Percentiles rank a stretch among this genome's conserved stretches.
phyloP scores from a whole-genome alignment of 1,140 invertebrate species.

The Drosophila albomicans region DNA sequence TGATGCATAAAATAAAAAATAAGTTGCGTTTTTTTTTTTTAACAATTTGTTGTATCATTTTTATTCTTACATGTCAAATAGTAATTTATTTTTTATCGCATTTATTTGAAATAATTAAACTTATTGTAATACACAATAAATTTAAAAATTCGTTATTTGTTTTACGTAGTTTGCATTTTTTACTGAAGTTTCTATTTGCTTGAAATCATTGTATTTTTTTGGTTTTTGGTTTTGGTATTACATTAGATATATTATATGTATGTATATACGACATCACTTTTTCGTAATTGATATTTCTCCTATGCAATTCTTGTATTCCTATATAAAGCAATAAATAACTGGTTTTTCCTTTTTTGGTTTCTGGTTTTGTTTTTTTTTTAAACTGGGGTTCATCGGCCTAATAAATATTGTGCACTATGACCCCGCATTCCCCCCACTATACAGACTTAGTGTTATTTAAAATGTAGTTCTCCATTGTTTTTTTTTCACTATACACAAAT shows the following conservation, averaged over 20 bases:
- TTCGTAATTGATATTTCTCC: conserved; percentile 84
- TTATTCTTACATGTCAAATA: conserved; percentile 83
- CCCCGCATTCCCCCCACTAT: conserved; percentile 45
- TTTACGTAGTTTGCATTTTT: conserved; percentile 75
- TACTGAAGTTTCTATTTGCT: conserved; percentile 81
- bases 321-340: conserved; percentile 84
- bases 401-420: conserved; percentile 53
- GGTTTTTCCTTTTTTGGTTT: conserved; percentile 26
- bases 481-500: conserved; percentile 76
- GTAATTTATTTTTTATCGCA: conserved; percentile 79
- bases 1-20: not conserved
- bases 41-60: conserved; percentile 76
- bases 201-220: conserved; percentile 51
- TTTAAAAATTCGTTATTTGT: conserved; percentile 60
- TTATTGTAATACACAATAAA: conserved; percentile 60
- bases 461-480: conserved; percentile 70
- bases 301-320: conserved; percentile 81
- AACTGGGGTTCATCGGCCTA: conserved; percentile 17
- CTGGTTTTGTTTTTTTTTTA: conserved; percentile 23
- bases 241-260: conserved; percentile 73
- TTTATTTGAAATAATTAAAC: conserved; percentile 72
- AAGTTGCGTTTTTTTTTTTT: conserved; percentile 32
- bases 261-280: conserved; percentile 82
- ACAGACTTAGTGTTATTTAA: conserved; percentile 79
- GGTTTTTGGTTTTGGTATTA: conserved; percentile 35